Percentiles rank a stretch among this genome's conserved stretches.
Conservation (phyloP, 2,797 vertebrate species). For the Graptemys geographica region DNA sequence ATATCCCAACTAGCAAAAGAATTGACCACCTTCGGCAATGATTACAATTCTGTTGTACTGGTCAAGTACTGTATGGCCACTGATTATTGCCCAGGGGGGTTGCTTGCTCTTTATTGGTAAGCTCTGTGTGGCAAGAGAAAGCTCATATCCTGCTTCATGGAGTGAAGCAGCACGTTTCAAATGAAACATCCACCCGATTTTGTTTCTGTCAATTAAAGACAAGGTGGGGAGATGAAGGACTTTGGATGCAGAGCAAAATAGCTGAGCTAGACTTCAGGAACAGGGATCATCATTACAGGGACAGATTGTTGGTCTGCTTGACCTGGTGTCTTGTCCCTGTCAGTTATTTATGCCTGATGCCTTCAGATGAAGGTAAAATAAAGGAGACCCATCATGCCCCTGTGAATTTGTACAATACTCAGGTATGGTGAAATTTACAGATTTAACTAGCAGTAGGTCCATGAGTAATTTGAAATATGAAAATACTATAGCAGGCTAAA, state of each 20-base stretch:
- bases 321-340: not conserved
- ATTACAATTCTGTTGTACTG: constrained; percentile 62
- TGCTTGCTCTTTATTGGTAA: constrained; percentile 51
- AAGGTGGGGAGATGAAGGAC: not conserved
- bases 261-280: not conserved
- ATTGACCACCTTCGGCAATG: constrained; percentile 60
- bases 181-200: not conserved
- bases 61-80: constrained; percentile 70
- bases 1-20: constrained; percentile 64
- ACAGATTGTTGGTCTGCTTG: not conserved
- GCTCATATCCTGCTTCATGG: not conserved
- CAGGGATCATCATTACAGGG: not conserved
- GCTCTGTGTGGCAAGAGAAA: constrained; percentile 35
- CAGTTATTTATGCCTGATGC: not conserved
- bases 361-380: not conserved
- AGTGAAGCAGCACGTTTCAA: not conserved
- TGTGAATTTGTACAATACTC: not conserved
- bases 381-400: rapidly evolving
- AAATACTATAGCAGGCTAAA: not conserved
- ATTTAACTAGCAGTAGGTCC: not conserved
- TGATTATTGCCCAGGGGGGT: constrained; percentile 59
- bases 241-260: not conserved
- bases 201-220: not conserved
- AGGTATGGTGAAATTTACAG: not conserved
- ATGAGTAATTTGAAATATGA: not conserved